Percentiles rank a stretch among this genome's conserved stretches.
phyloP scores from a whole-genome alignment of 2,113 vertebrate genomes.

The Struthio camelus region DNA sequence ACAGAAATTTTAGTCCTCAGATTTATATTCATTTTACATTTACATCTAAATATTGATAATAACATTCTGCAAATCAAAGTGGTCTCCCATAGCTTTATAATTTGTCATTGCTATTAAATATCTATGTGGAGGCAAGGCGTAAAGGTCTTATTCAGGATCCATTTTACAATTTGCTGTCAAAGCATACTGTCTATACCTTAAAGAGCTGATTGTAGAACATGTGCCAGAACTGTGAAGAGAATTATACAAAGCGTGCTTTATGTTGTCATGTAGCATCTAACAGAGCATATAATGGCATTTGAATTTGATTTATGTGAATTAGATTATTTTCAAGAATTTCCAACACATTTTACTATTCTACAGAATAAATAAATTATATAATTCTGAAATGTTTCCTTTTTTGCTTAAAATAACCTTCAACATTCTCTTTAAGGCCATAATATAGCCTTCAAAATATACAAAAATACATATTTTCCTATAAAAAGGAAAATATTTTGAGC shows the following conservation, averaged over 20 bases:
- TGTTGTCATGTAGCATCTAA: not conserved
- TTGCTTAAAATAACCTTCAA: not conserved
- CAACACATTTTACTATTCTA: not conserved
- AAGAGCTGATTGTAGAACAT: not conserved
- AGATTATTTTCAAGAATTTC: not conserved
- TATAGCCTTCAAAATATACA: not conserved
- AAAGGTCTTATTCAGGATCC: not conserved
- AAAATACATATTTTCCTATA: not conserved
- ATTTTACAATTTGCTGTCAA: not conserved
- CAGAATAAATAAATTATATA: not conserved
- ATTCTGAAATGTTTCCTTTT: not conserved
- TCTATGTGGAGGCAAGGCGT: not conserved
- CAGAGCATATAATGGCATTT: not conserved
- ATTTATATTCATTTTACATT: not conserved
- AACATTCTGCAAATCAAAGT: not conserved
- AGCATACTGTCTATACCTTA: not conserved
- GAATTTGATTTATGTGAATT: not conserved
- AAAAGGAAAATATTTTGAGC: not conserved
- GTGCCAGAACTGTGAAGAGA: not conserved
- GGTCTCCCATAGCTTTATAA: not conserved
- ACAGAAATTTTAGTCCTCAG: not conserved
- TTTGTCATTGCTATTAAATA: not conserved
- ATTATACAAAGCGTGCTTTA: not conserved
- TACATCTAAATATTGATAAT: not conserved
- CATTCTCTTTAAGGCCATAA: not conserved